phyloP scores from a whole-genome alignment of 2,888 invertebrate genomes.

The Limulus polyphemus region DNA sequence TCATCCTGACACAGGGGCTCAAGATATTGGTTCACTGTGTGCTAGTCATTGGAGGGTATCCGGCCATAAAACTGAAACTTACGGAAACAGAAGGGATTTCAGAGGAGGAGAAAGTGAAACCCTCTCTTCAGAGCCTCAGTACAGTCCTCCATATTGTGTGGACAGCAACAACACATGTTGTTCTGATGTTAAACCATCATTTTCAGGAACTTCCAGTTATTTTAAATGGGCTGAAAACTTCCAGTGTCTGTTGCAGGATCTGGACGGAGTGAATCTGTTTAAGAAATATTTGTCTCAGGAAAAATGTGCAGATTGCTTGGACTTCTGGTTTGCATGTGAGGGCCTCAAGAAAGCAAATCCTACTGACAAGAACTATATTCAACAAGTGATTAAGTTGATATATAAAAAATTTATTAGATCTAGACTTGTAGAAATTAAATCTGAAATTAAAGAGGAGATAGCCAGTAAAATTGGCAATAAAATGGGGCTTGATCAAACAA shows the following conservation, averaged over 20 bases:
- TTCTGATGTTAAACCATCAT: conserved; percentile 1
- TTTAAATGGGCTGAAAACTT: conserved; percentile 80
- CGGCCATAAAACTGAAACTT: no score
- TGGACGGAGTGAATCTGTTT: conserved; percentile 77
- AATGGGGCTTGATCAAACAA: conserved; percentile 52
- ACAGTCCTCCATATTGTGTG: no score
- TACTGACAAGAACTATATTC: conserved; percentile 3
- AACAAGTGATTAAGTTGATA: conserved; percentile 8
- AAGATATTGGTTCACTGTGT: no score
- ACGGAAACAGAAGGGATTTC: no score
- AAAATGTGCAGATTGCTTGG: conserved; percentile 29
- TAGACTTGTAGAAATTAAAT: conserved; percentile 6
- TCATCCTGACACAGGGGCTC: no score
- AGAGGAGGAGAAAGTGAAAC: no score
- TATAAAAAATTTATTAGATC: conserved; percentile 14
- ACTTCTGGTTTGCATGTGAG: conserved; percentile 85
- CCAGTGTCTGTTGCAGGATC: conserved; percentile 69
- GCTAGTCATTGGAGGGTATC: no score
- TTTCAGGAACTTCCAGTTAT: conserved; percentile 50
- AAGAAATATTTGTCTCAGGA: conserved; percentile 42
- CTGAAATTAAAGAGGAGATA: conserved; percentile 13
- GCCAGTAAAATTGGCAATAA: conserved; percentile 13
- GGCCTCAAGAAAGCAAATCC: conserved; percentile 10
- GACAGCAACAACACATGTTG: no score
- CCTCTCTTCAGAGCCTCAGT: no score